Conservation (phyloP, 2,113 vertebrate species). For the Lathamus discolor region DNA sequence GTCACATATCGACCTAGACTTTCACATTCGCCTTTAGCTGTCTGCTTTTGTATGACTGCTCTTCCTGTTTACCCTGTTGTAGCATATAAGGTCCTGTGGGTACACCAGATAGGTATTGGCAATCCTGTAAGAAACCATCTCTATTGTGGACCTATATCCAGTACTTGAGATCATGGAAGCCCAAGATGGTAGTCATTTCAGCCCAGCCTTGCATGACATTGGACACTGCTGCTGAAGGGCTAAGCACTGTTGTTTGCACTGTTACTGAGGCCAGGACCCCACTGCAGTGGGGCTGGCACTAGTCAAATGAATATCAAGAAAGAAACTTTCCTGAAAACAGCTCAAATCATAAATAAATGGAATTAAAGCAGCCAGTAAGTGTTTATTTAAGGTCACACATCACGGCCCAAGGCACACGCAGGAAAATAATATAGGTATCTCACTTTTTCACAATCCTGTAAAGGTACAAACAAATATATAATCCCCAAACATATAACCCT, state of each 20-base stretch:
- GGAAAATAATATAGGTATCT: background rate
- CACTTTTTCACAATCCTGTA: background rate
- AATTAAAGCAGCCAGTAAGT: background rate
- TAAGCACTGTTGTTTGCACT: background rate
- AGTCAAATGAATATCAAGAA: background rate
- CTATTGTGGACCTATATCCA: background rate
- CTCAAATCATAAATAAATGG: background rate
- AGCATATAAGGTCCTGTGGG: background rate
- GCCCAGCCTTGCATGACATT: background rate
- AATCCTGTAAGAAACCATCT: background rate
- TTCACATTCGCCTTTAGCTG: background rate
- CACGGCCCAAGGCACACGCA: background rate
- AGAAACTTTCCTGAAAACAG: background rate
- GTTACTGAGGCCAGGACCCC: background rate
- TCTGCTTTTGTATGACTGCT: background rate
- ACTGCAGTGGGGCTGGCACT: background rate
- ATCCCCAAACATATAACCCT: background rate
- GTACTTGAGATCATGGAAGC: background rate
- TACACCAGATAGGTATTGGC: background rate
- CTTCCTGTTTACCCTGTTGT: background rate
- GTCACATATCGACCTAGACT: background rate
- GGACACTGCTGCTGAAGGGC: background rate
- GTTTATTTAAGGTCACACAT: background rate
- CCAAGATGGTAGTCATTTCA: background rate
- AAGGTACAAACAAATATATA: background rate